Evolutionary conservation across 2,797 vertebrate species (phyloP).

Genomic region (Onychomys arenicola): DNA sequence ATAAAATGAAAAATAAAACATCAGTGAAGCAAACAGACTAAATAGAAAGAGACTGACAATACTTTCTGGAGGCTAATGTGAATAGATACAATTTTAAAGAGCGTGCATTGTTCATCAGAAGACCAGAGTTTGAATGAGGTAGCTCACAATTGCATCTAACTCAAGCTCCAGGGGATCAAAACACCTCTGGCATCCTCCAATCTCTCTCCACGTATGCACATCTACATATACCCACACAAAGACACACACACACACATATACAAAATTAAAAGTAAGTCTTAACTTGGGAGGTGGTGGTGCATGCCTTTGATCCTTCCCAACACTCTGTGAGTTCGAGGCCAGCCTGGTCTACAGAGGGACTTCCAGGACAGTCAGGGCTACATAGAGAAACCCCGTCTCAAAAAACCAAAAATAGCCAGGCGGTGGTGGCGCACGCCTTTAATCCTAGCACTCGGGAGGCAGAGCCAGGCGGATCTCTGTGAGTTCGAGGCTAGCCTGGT

Average conservation of each 20-base stretch:
- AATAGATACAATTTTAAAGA: no score
- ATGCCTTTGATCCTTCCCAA: neutral
- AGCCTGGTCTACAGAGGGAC: neutral
- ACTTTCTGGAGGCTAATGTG: neutral
- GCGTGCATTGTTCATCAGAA: neutral
- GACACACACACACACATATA: neutral
- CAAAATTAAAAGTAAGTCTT: neutral
- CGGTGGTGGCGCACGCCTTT: no score
- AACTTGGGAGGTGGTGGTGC: neutral
- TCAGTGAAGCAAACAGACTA: neutral
- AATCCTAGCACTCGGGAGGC: no score
- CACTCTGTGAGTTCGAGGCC: neutral
- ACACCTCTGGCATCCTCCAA: neutral
- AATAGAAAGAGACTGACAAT: neutral
- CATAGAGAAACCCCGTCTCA: neutral
- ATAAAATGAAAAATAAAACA: neutral
- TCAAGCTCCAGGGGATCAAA: neutral
- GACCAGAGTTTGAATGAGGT: neutral
- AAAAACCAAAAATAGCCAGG: neutral
- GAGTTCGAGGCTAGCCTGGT: no score
- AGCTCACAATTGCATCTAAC: neutral
- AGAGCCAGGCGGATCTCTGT: no score
- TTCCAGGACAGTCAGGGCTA: neutral
- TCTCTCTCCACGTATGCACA: neutral
- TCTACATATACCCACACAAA: neutral